Base-by-base conservation (phyloP, 2,113 vertebrate species). In the Notarius lentiginosus region DNA sequence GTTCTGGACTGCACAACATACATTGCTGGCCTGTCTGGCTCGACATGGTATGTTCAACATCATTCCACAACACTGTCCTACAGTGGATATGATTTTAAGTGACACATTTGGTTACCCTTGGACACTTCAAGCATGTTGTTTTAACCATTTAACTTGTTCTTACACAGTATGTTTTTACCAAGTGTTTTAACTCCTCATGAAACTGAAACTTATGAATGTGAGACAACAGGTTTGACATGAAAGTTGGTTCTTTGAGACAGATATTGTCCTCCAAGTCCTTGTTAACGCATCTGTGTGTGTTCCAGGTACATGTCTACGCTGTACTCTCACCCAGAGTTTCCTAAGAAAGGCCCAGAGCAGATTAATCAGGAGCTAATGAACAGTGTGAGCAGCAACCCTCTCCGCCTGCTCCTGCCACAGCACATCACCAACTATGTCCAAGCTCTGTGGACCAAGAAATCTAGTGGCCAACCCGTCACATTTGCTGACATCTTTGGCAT, bases 401-500 rank as follows among this genome's bases (percentile, higher is more conserved):
- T 99, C 20, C 94, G 97, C 55, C 95, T 99, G 88, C 95, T 99
- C 85, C 94, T 97, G 76, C 98, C 98, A 0, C 95, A 97, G 89
- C 98, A 99, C 90, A 93, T 99, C 81, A 98, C 97, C 84, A 96
- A 96, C 92, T 99, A 99, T 30, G 93, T 99, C 55, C 97, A 99
- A 90, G 96, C 97, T 1, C 92, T 99, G 76, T 99, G 98, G 98
- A 96, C 94, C 90, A 99, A 99, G 91, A 99, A 99, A 88, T 95
- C 96, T n/a, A 94, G 92, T 0, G 98, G 98, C 1, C 98, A 99
- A 86, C 98, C 98, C 0, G 98, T 99, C 90, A 99, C 98, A n/a
- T 99, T 99, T 91, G 97, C 98, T 0, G 98, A 99, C 90, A 95
- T 99, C 87, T 99, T 99, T 4, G 98, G 98, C 77, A 99, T 99